A percentile compares a stretch with the other conserved stretches of the same genome.
Conservation (phyloP, 2,888 invertebrate species). For the Andrena chrysosceles region DNA sequence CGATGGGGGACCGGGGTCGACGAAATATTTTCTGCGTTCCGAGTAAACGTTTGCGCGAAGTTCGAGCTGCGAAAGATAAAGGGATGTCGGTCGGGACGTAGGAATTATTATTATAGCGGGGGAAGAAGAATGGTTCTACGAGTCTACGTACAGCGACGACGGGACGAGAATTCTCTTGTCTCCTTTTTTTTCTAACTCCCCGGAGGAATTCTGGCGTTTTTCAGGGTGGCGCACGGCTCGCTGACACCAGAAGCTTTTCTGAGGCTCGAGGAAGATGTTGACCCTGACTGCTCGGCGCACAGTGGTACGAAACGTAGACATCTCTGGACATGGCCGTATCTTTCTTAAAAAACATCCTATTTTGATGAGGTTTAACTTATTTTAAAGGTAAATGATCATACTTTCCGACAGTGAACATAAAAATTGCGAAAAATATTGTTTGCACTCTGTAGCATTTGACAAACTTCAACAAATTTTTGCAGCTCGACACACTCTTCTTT, state of each 20-base stretch:
- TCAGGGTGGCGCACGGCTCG: slow-evolving; percentile 13
- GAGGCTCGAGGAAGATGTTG: slow-evolving; percentile 49
- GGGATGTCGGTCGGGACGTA: not conserved
- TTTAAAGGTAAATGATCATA: too few species aligned
- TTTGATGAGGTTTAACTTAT: too few species aligned
- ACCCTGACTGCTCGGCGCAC: slow-evolving; percentile 52
- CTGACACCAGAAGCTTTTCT: slow-evolving; percentile 29
- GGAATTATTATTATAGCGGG: not conserved
- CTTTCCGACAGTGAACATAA: too few species aligned
- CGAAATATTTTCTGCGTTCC: not conserved
- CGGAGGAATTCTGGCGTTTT: not conserved
- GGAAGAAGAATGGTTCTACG: not conserved
- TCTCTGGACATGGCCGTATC: too few species aligned
- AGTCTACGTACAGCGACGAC: not conserved
- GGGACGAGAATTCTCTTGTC: not conserved
- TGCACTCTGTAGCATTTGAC: too few species aligned
- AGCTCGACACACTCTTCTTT: too few species aligned
- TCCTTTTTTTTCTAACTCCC: not conserved
- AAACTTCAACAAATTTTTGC: too few species aligned
- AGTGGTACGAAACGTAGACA: too few species aligned
- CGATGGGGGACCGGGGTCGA: too few species aligned
- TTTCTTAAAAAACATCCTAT: too few species aligned
- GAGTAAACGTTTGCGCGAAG: not conserved
- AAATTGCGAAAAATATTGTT: too few species aligned
- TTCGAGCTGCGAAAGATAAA: not conserved